These are phyloP conservation scores for Cyanistes caeruleus DNA, from an alignment of 2,113 vertebrate species.

Conservation along the genomic window DNA sequence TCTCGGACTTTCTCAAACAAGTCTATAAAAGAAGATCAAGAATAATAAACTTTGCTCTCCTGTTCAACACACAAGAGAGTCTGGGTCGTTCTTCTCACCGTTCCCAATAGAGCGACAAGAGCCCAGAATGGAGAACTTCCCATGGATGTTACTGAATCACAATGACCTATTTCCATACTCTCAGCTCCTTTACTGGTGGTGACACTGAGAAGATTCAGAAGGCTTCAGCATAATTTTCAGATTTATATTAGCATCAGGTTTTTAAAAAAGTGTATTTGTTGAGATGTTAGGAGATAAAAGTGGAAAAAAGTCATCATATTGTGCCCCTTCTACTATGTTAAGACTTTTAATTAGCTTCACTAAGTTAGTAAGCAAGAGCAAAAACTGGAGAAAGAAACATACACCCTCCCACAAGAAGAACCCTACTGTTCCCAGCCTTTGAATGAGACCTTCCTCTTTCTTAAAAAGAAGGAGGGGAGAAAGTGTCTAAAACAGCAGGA, in stretches of 20 bases:
- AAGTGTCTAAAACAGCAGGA: background rate
- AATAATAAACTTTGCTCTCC: no score
- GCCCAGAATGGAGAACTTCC: background rate
- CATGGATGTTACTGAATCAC: background rate
- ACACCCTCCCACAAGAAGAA: background rate
- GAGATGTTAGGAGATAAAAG: background rate
- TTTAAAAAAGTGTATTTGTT: background rate
- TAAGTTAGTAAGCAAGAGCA: background rate
- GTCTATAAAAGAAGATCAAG: no score
- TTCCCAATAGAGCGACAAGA: background rate
- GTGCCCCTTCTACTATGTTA: background rate
- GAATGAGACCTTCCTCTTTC: no score
- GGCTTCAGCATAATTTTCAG: background rate
- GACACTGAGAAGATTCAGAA: background rate
- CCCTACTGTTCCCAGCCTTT: background rate
- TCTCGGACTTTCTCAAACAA: no score
- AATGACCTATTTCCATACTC: background rate
- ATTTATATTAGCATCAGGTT: background rate
- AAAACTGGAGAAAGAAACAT: background rate
- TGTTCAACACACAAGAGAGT: no score
- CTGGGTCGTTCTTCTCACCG: no score
- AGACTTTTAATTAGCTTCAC: background rate
- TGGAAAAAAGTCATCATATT: background rate
- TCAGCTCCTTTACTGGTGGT: background rate
- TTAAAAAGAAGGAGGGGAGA: accelerated